These are phyloP conservation scores for Drosophila littoralis DNA, from an alignment of 1,140 invertebrate species.

Conservation along the genomic window DNA sequence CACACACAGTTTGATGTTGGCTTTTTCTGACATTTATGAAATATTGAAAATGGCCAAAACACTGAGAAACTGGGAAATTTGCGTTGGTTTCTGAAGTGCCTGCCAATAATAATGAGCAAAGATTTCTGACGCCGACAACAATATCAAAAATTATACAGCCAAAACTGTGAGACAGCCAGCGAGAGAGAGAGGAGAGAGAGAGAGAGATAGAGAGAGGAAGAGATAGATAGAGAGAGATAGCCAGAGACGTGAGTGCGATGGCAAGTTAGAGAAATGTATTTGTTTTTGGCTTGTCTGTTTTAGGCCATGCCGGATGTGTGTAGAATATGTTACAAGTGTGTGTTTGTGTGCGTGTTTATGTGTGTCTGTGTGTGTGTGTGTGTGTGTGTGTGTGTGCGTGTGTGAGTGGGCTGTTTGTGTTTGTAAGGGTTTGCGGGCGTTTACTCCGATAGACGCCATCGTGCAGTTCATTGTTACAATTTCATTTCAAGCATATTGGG, in stretches of 20 bases:
- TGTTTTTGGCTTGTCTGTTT: constrained; percentile 59
- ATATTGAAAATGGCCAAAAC: constrained; percentile 25
- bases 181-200: constrained; percentile 4
- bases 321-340: constrained; percentile 20
- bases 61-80: constrained; percentile 10
- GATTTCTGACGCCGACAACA: constrained; percentile 70
- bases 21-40: constrained; percentile 20
- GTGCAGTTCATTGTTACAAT: constrained; percentile 77
- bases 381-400: constrained; percentile 38
- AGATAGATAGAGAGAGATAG: constrained; percentile 16
- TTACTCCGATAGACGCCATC: constrained; percentile 14
- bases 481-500: constrained; percentile 76
- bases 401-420: constrained; percentile 38
- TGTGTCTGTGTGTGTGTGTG: constrained; percentile 25
- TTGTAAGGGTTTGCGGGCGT: constrained; percentile 23
- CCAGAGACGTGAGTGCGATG: constrained; percentile 34
- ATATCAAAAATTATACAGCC: constrained; percentile 65
- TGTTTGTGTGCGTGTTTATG: constrained; percentile 1
- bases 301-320: constrained; percentile 44
- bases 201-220: constrained; percentile 20
- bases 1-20: constrained; percentile 1
- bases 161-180: not conserved
- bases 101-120: constrained; percentile 77
- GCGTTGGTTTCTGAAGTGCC: constrained; percentile 44
- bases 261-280: constrained; percentile 30